Percentiles rank a stretch among this genome's conserved stretches.
Evolutionary conservation across 2,888 invertebrate species (phyloP).

Genomic region (Acholoe squamosa): DNA sequence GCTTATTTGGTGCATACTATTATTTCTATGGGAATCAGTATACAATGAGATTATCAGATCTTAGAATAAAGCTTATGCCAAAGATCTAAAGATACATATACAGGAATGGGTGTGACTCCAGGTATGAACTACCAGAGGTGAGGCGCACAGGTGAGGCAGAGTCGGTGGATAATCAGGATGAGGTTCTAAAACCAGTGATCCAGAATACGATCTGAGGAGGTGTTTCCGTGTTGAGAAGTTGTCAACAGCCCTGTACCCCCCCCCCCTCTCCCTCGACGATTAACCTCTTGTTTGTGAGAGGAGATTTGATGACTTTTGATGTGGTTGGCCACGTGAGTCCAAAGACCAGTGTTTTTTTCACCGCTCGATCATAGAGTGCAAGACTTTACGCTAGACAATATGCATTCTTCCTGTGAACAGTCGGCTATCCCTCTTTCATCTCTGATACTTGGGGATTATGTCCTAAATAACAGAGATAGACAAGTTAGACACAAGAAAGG

Average conservation of each 20-base stretch:
- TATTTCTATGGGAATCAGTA: too few relatives aligned
- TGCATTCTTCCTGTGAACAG: too few relatives aligned
- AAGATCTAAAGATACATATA: too few relatives aligned
- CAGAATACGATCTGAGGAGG: neutral
- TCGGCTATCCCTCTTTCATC: neutral
- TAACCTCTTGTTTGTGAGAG: neutral
- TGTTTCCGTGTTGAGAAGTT: neutral
- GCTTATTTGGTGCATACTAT: too few relatives aligned
- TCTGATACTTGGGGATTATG: neutral
- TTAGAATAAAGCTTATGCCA: too few relatives aligned
- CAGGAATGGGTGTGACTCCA: too few relatives aligned
- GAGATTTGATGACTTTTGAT: slow-evolving; percentile 10
- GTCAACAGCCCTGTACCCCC: neutral
- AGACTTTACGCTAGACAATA: too few relatives aligned
- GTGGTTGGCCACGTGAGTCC: neutral
- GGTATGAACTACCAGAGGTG: too few relatives aligned
- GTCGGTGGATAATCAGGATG: neutral
- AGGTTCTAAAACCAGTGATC: slow-evolving; percentile 29
- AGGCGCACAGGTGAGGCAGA: too few relatives aligned
- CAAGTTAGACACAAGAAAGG: neutral
- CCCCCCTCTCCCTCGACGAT: neutral
- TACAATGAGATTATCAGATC: too few relatives aligned
- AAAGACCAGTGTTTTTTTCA: neutral
- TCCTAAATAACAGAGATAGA: neutral
- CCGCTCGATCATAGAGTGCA: too few relatives aligned